These are phyloP conservation scores for Meloidogyne exigua DNA, from an alignment of 1,140 invertebrate species.

Conservation along the genomic window DNA sequence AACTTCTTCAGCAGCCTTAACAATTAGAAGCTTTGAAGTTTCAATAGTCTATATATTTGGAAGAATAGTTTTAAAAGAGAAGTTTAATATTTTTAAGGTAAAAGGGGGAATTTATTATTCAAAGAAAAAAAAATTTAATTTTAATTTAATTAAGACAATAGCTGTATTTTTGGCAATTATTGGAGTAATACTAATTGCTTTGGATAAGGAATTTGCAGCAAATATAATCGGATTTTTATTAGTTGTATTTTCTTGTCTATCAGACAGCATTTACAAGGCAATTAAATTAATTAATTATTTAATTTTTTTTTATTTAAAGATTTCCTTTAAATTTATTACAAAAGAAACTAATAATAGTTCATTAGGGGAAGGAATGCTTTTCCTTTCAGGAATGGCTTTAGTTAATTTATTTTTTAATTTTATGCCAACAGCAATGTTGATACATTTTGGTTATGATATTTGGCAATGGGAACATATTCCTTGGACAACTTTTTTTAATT, in stretches of 20 bases:
- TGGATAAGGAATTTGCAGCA: constrained; percentile 45
- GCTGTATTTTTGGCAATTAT: constrained; percentile 47
- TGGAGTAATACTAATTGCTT: constrained; percentile 54
- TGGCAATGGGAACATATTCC: constrained; percentile 46
- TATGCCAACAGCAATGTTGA: constrained; percentile 45
- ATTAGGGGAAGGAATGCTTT: constrained; percentile 55
- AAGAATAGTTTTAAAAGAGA: not conserved
- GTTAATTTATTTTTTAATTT: constrained; percentile 48
- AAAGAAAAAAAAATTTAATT: not conserved
- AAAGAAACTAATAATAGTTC: constrained; percentile 44
- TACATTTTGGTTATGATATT: constrained; percentile 40
- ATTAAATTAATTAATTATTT: not conserved
- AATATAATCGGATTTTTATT: constrained; percentile 40
- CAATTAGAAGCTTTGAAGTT: constrained; percentile 18
- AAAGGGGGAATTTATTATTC: not conserved
- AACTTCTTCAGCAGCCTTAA: constrained; percentile 10
- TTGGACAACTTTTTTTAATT: constrained; percentile 43
- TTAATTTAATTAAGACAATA: constrained; percentile 27
- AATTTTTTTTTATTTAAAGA: constrained; percentile 24
- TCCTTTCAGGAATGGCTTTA: constrained; percentile 53
- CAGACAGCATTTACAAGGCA: constrained; percentile 53
- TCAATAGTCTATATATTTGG: constrained; percentile 20
- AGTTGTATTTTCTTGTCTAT: constrained; percentile 47
- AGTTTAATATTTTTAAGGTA: constrained; percentile 19
- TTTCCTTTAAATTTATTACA: constrained; percentile 45